These are phyloP conservation scores for Psittacula echo DNA, from an alignment of 2,797 vertebrate genomes.

Conservation along the genomic window DNA sequence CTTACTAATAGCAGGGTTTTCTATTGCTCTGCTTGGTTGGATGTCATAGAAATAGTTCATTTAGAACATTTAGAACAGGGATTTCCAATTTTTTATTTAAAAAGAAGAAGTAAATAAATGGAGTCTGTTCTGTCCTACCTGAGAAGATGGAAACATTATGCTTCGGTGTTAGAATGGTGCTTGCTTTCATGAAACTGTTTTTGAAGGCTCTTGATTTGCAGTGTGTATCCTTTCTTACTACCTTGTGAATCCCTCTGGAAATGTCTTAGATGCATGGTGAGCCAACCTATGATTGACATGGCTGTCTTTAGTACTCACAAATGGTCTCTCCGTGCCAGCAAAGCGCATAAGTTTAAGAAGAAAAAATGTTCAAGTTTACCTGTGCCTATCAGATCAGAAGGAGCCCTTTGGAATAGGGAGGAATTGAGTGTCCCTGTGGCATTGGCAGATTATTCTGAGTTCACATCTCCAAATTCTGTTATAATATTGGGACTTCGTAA, in stretches of 20 bases:
- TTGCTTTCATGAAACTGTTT: background rate
- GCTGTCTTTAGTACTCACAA: background rate
- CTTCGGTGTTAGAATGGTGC: background rate
- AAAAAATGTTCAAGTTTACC: background rate
- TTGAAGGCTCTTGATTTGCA: background rate
- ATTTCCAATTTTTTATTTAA: background rate
- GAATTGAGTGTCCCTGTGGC: background rate
- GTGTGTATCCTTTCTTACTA: background rate
- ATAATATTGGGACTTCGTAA: background rate
- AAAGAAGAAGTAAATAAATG: background rate
- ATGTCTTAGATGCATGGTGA: background rate
- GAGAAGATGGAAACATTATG: background rate
- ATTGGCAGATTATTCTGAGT: background rate
- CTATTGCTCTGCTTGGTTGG: background rate
- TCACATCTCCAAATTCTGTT: background rate
- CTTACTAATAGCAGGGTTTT: background rate
- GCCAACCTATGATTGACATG: background rate
- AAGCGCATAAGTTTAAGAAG: background rate
- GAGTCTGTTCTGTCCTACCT: background rate
- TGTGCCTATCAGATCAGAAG: background rate
- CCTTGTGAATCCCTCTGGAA: background rate
- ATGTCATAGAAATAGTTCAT: background rate
- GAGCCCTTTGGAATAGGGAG: background rate
- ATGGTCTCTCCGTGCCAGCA: background rate
- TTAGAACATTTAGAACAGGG: background rate